Percentiles rank a stretch among this genome's conserved stretches.
phyloP scores from a whole-genome alignment of 2,113 vertebrate species.

The Cromileptes altivelis region DNA sequence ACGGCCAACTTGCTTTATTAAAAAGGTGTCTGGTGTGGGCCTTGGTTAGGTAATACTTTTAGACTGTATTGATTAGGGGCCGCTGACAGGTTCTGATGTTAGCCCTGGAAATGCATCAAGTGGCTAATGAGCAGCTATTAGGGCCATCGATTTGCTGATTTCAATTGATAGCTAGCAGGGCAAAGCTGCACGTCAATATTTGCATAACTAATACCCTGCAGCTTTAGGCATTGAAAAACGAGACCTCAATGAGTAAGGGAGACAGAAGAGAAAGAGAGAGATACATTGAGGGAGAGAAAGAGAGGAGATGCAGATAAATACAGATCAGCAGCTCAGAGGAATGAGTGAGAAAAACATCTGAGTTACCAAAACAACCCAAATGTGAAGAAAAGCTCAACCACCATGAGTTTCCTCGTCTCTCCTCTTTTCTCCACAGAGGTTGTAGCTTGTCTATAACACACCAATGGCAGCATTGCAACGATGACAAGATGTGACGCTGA shows the following conservation, averaged over 20 bases:
- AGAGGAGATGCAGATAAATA: conserved; percentile 39
- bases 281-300: conserved; percentile 68
- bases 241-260: conserved; percentile 85
- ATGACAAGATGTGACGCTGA: conserved; percentile 47
- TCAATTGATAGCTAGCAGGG: conserved; percentile 94
- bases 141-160: conserved; percentile 96
- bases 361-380: conserved; percentile 24
- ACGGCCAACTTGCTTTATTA: conserved; percentile 69
- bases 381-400: background rate
- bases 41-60: conserved; percentile 88
- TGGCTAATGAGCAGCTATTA: conserved; percentile 97
- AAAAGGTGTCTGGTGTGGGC: conserved; percentile 72
- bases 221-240: conserved; percentile 89
- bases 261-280: conserved; percentile 71
- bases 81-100: conserved; percentile 86
- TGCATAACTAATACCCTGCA: conserved; percentile 92
- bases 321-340: background rate
- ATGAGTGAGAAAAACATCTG: conserved; percentile 2
- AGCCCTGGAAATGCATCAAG: conserved; percentile 92
- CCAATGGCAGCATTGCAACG: conserved; percentile 16
- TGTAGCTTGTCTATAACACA: background rate
- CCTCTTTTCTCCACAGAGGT: background rate
- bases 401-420: background rate
- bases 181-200: conserved; percentile 94
- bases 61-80: conserved; percentile 89